Base-by-base conservation (phyloP, 2,113 vertebrate genomes). In the Ranitomeya imitator region DNA sequence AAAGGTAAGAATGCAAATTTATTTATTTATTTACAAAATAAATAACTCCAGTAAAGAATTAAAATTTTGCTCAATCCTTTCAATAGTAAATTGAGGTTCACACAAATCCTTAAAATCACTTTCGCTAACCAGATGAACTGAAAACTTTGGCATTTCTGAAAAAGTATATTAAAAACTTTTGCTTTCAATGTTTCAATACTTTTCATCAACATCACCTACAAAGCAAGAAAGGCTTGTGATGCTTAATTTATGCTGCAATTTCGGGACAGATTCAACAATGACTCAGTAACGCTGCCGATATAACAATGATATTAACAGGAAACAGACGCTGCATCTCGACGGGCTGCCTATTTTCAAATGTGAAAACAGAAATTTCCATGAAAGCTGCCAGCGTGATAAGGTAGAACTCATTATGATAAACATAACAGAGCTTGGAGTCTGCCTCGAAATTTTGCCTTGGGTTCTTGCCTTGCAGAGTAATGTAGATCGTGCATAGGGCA, bases 301-400 rank as follows among this genome's bases (percentile, higher is more conserved):
- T 31, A 80, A 59, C 54, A 59, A 80, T 80, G 78, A 23, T 14
- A 80, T 16, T 26, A 80, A 80, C 11, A 57, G 78, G 31, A 80
- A 31, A 18, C n/a, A 80, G 23, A 16, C 9, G 16, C 57, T 12
- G 23, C 79, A 31, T 81, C 79, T 60, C 82, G 23, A 69, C 82
- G 69, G 82, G n/a, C 14, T 51, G 19, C 12, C 37, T 23, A n/a
- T 7, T 83, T 55, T 55, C 21, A 23, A 60, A 23, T 26, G 26
- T 14, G 11, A 63, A 21, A 82, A 65, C 31, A 65, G 51, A 54
- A 45, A 83, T 65, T 65, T 67, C 37, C 19, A 21, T 83, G 18
- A 60, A 83, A 71, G 21, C 51, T 23, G 13, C 63, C 45, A 26
- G 65, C 21, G 19, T 52, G 61, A 83, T 67, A 61, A 65, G 7